Evolutionary conservation across 2,113 vertebrate species (phyloP).

Genomic region (Daboia siamensis): DNA sequence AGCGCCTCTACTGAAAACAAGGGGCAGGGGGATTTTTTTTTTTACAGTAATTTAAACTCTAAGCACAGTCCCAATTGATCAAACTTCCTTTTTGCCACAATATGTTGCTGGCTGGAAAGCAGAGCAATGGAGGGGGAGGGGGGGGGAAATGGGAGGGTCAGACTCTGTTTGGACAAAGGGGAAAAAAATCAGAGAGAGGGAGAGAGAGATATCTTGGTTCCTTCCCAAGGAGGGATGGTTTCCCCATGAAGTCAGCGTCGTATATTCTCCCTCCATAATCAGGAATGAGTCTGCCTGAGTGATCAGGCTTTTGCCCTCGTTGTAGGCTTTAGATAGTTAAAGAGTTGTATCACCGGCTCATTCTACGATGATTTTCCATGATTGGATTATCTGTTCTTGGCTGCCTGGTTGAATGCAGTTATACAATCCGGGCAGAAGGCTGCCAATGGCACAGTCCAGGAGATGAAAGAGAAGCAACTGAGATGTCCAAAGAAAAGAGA

Average conservation of each 20-base stretch:
- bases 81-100: not conserved
- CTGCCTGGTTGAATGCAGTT: not conserved
- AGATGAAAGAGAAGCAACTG: not conserved
- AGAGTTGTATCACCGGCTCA: not conserved
- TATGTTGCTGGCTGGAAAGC: not conserved
- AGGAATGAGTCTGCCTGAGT: not conserved
- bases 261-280: not conserved
- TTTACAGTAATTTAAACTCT: constrained; percentile 13
- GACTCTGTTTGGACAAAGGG: rapidly evolving
- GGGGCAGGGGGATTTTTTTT: not conserved
- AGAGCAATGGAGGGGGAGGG: not conserved
- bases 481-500: not conserved
- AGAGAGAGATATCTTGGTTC: rapidly evolving
- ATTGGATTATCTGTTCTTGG: constrained; percentile 4
- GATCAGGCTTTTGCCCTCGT: not conserved
- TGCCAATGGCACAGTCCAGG: not conserved
- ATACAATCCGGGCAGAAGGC: not conserved
- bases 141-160: not conserved
- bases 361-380: not conserved
- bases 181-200: not conserved
- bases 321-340: not conserved
- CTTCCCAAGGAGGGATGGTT: not conserved
- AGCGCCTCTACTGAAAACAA: constrained; percentile 41
- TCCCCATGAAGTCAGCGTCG: constrained; percentile 5
- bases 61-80: constrained; percentile 1